Base-by-base conservation (phyloP, 2,888 invertebrate genomes). In the Chloroclystis v-ata region DNA sequence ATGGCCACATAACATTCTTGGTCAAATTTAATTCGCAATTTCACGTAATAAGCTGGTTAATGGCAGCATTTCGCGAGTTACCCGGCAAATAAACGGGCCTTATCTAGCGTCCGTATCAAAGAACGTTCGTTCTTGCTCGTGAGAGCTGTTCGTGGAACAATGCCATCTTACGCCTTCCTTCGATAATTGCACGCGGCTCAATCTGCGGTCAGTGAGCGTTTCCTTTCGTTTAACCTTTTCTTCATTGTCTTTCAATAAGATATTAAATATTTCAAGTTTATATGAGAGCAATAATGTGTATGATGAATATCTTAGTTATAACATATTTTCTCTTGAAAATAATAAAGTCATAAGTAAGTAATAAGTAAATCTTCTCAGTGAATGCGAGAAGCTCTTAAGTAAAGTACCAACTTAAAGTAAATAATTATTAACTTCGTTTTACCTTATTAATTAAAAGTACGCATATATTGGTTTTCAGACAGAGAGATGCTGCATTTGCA, bases 121-220 rank as follows among this genome's bases (percentile, higher is more conserved):
- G 58, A 47, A 65, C 66, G 65, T 63, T 64, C 64, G 65, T 58
- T 65, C 49, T 52, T 52, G 52, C 58, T 61, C 59, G 46, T 60
- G 58, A 54, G 47, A 55, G 59, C 61, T 55, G 60, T 54, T 62
- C 67, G 63, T 60, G 61, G 60, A 75, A 77, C 72, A 75, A 77
- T 72, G 69, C 64, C 59, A 62, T 48, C 47, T 61, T 58, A 60
- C 66, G 65, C 66, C 66, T 68, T 67, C 45, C 41, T 44, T 37
- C 30, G 20, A 38, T 46, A 49, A 55, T 54, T 47, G 49, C 52
- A 53, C 57, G 44, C 56, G 55, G 54, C 55, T 42, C 51, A 59
- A 60, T 52, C 42, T 13, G 8, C 33, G 35, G 28, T 12, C 14
- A 47, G 16, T 11, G 13, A 38, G 54, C 59, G 59, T 42, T 46